A percentile compares a stretch with the other conserved stretches of the same genome.
These are phyloP conservation scores for Eufriesea mexicana DNA, from an alignment of 1,140 invertebrate species.

Conservation along the genomic window DNA sequence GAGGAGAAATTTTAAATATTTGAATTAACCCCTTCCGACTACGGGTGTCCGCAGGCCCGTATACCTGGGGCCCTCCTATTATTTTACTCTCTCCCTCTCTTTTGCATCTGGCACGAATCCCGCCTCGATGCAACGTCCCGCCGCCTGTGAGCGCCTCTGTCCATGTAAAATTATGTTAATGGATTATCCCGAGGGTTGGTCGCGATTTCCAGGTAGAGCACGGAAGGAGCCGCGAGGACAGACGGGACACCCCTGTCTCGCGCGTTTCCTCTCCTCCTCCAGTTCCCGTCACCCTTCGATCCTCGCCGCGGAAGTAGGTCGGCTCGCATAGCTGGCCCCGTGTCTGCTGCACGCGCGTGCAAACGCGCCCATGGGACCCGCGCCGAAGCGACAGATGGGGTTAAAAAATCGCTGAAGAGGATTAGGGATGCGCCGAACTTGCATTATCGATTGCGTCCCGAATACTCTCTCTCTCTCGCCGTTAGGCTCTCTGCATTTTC, in stretches of 20 bases:
- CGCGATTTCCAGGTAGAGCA: slow-evolving; percentile 68
- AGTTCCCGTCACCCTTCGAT: slow-evolving; percentile 58
- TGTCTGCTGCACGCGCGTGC: slow-evolving; percentile 28
- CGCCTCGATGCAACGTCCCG: slow-evolving; percentile 75
- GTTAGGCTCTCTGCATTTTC: slow-evolving; percentile 75
- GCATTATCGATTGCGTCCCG: slow-evolving; percentile 75
- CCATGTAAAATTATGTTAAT: slow-evolving; percentile 84
- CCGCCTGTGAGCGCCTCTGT: slow-evolving; percentile 43
- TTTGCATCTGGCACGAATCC: slow-evolving; percentile 80
- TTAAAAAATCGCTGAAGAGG: slow-evolving; percentile 82
- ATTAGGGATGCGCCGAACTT: slow-evolving; percentile 81
- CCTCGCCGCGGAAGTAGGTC: slow-evolving; percentile 70
- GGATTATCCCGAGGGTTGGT: slow-evolving; percentile 80
- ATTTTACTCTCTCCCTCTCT: slow-evolving; percentile 77
- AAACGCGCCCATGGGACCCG: slow-evolving; percentile 50
- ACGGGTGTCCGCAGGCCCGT: slow-evolving; percentile 22
- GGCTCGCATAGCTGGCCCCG: slow-evolving; percentile 41
- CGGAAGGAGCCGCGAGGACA: slow-evolving; percentile 1
- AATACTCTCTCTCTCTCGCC: slow-evolving; percentile 47
- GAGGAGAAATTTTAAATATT: slow-evolving; percentile 80
- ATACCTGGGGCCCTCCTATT: slow-evolving; percentile 71
- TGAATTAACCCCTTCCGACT: slow-evolving; percentile 80
- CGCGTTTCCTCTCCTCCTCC: slow-evolving; percentile 8
- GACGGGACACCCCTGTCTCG: slow-evolving; percentile 36
- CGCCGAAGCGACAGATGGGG: slow-evolving; percentile 81